These are phyloP conservation scores for Piprites chloris DNA, from an alignment of 2,113 vertebrate genomes.

Conservation along the genomic window DNA sequence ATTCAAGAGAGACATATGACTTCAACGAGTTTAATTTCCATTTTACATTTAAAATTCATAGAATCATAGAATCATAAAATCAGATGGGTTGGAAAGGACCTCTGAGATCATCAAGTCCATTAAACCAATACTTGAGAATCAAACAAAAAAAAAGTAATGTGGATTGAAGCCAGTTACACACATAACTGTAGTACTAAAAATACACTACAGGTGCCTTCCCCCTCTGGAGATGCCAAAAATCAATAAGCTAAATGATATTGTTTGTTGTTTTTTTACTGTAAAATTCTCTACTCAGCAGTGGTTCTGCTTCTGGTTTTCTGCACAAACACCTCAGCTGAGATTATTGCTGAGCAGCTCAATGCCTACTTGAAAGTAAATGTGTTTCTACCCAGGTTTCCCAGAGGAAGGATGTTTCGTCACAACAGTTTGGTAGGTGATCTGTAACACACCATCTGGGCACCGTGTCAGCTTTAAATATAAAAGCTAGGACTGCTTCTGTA, in stretches of 20 bases:
- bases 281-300: not conserved
- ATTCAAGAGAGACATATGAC: not conserved
- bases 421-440: not conserved
- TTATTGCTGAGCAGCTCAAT: not conserved
- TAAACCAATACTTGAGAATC: not conserved
- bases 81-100: no score
- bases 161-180: not conserved
- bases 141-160: not conserved
- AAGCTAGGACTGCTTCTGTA: not conserved
- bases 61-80: no score
- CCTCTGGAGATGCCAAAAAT: not conserved
- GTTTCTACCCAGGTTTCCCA: not conserved
- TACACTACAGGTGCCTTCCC: not conserved
- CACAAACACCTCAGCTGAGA: not conserved
- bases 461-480: not conserved
- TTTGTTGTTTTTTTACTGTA: accelerated
- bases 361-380: not conserved
- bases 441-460: not conserved
- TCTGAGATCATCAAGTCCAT: no score
- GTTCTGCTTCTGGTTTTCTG: not conserved
- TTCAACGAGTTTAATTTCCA: not conserved
- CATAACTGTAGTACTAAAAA: not conserved
- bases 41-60: not conserved
- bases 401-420: accelerated
- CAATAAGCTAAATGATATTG: not conserved